Conservation (phyloP, 1,140 invertebrate genomes). For the Delia radicum region DNA sequence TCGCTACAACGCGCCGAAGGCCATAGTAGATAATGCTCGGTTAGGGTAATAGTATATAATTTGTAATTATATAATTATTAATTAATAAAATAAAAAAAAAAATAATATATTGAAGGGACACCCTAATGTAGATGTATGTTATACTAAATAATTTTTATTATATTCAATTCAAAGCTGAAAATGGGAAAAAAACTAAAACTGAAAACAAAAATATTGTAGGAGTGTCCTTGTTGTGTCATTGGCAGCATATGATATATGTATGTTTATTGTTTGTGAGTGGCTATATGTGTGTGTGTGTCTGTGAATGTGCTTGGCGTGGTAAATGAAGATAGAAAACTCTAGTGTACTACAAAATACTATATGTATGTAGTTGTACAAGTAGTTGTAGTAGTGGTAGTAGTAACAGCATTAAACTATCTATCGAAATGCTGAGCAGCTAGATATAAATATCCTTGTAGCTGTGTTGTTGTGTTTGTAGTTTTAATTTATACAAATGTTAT, state of each 20-base stretch:
- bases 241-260: neutral
- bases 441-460: neutral
- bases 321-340: too few relatives aligned
- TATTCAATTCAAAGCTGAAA: neutral
- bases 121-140: too few relatives aligned
- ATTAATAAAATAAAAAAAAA: too few relatives aligned
- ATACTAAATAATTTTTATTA: neutral
- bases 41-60: too few relatives aligned
- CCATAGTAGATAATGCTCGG: too few relatives aligned
- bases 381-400: neutral
- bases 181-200: neutral
- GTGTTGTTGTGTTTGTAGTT: neutral
- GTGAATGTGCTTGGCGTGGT: too few relatives aligned
- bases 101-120: too few relatives aligned
- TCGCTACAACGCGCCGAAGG: too few relatives aligned
- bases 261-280: too few relatives aligned
- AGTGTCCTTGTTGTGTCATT: conserved; percentile 3
- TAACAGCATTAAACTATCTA: neutral
- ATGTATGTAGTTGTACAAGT: neutral
- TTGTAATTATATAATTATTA: too few relatives aligned
- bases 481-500: conserved; percentile 40
- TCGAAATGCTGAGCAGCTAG: neutral
- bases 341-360: neutral
- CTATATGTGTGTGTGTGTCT: too few relatives aligned
- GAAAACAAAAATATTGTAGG: neutral